phyloP scores from a whole-genome alignment of 2,888 invertebrate species.

The Entomobrya proxima region DNA sequence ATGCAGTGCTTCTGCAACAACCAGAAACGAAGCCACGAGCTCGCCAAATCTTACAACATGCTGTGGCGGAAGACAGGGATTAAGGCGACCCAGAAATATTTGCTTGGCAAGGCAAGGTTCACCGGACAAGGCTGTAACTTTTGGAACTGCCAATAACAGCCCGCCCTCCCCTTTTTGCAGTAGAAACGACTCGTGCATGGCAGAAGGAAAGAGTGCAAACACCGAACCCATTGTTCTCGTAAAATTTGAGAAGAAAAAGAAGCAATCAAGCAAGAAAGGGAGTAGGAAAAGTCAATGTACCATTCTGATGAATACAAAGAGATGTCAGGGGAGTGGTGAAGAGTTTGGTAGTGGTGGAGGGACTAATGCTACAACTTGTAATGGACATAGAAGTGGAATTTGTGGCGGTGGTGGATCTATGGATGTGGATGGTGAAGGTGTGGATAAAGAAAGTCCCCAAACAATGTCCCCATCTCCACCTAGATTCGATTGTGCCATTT shows the following conservation, averaged over 20 bases:
- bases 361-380: too few relatives aligned
- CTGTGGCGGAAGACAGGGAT: conserved; percentile 27
- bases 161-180: conserved; percentile 67
- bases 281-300: conserved; percentile 66
- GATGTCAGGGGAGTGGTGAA: conserved; percentile 15
- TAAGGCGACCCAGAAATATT: not conserved
- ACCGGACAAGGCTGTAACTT: conserved; percentile 19
- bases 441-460: conserved; percentile 13
- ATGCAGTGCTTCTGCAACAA: too few relatives aligned
- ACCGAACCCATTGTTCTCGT: conserved; percentile 74
- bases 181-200: conserved; percentile 31
- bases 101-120: conserved; percentile 6
- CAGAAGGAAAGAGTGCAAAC: conserved; percentile 48
- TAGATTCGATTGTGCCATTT: conserved; percentile 13
- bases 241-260: conserved; percentile 71
- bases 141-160: conserved; percentile 18
- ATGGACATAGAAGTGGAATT: not conserved
- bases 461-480: conserved; percentile 26
- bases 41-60: conserved; percentile 31
- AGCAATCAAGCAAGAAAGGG: conserved; percentile 22
- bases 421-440: too few relatives aligned
- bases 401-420: too few relatives aligned
- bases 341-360: too few relatives aligned
- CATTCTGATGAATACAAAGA: conserved; percentile 67
- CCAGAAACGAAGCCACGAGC: not conserved